A percentile compares a stretch with the other conserved stretches of the same genome.
Evolutionary conservation across 2,797 vertebrate genomes (phyloP).

Genomic region (Steatocranus sp.): DNA sequence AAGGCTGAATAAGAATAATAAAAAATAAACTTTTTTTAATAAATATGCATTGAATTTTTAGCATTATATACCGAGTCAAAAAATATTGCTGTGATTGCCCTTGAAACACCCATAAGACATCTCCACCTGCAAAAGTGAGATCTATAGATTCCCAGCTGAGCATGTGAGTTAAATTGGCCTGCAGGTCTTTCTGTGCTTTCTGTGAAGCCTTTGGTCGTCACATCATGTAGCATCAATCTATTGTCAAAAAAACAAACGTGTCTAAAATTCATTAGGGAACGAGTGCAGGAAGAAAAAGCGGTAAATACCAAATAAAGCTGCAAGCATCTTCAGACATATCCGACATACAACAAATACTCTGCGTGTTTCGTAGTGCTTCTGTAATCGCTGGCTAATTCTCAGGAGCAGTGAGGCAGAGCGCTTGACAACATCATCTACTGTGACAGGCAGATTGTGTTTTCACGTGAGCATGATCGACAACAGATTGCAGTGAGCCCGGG

Average conservation of each 20-base stretch:
- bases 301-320: constrained; percentile 55
- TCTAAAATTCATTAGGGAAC: constrained; percentile 57
- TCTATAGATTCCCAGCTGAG: constrained; percentile 46
- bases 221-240: constrained; percentile 58
- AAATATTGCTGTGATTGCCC: not conserved
- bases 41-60: not conserved
- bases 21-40: accelerated
- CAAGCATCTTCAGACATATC: constrained; percentile 53
- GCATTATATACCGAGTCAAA: not conserved
- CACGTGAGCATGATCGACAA: constrained; percentile 73
- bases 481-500: constrained; percentile 70
- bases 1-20: not conserved
- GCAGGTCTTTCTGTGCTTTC: constrained; percentile 45
- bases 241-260: constrained; percentile 57
- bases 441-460: constrained; percentile 81
- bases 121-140: not conserved
- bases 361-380: constrained; percentile 39
- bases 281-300: constrained; percentile 37
- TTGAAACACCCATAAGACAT: not conserved
- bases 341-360: constrained; percentile 47
- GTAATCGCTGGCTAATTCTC: constrained; percentile 72
- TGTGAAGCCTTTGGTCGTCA: constrained; percentile 49
- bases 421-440: constrained; percentile 78
- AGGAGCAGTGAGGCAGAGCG: constrained; percentile 64
- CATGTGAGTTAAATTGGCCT: constrained; percentile 50